A percentile compares a stretch with the other conserved stretches of the same genome.
phyloP scores from a whole-genome alignment of 2,113 vertebrate species.

The Xiphophorus hellerii region DNA sequence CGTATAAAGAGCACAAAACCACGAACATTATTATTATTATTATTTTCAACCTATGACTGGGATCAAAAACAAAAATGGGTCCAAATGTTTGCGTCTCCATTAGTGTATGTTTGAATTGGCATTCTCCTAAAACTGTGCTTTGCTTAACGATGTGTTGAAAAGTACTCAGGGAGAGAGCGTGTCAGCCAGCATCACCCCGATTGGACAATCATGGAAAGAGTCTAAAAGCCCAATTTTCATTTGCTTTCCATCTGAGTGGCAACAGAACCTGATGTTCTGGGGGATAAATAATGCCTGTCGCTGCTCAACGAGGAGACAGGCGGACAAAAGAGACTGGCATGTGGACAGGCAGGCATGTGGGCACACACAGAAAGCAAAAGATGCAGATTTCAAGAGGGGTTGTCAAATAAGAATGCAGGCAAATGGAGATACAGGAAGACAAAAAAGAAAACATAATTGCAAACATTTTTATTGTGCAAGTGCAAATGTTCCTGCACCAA shows the following conservation, averaged over 20 bases:
- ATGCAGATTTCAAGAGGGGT: constrained; percentile 24
- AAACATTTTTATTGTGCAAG: neutral
- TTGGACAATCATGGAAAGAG: constrained; percentile 52
- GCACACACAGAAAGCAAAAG: constrained; percentile 49
- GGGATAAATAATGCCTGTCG: constrained; percentile 76
- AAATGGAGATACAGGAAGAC: constrained; percentile 10
- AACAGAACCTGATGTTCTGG: constrained; percentile 58
- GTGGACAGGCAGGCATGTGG: constrained; percentile 64
- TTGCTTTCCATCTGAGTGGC: constrained; percentile 75
- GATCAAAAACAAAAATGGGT: constrained; percentile 2
- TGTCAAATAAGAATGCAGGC: constrained; percentile 31
- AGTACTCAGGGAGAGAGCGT: constrained; percentile 27
- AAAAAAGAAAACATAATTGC: neutral
- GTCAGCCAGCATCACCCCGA: constrained; percentile 33
- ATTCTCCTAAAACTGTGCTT: constrained; percentile 26
- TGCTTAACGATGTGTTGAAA: constrained; percentile 63
- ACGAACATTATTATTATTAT: constrained; percentile 17
- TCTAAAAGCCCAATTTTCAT: constrained; percentile 82
- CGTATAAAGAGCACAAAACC: neutral
- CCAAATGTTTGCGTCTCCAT: constrained; percentile 33
- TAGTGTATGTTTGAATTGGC: constrained; percentile 31
- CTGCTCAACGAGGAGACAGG: constrained; percentile 45
- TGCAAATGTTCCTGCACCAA: neutral
- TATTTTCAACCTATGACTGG: constrained; percentile 27
- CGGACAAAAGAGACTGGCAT: constrained; percentile 67